Evolutionary conservation across 2,888 invertebrate species (phyloP).

Genomic region (Alviniconcha strummeri): DNA sequence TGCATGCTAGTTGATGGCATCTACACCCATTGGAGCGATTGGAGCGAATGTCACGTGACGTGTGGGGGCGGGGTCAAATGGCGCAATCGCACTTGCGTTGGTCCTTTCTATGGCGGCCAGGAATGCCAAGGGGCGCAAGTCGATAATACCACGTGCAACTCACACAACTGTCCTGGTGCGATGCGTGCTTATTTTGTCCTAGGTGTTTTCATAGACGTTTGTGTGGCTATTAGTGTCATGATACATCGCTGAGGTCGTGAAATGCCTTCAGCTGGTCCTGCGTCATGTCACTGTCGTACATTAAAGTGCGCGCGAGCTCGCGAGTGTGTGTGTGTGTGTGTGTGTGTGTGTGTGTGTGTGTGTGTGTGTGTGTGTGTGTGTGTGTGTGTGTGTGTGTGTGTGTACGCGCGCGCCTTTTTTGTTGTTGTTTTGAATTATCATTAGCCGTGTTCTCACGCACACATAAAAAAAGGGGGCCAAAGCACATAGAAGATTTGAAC

Average conservation of each 20-base stretch:
- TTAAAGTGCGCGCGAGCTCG: not conserved
- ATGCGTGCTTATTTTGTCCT: not conserved
- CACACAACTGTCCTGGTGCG: slow-evolving; percentile 51
- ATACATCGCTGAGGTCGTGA: no score
- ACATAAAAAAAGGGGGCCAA: no score
- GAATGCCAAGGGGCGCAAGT: slow-evolving; percentile 50
- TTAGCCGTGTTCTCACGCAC: no score
- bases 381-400: not conserved
- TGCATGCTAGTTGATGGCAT: slow-evolving; percentile 32
- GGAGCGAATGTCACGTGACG: slow-evolving; percentile 35
- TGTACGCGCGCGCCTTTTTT: not conserved
- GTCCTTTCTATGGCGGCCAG: slow-evolving; percentile 54
- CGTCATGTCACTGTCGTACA: not conserved
- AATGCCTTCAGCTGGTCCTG: no score
- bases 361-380: not conserved
- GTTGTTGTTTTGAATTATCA: no score
- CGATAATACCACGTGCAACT: slow-evolving; percentile 41
- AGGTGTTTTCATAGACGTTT: not conserved
- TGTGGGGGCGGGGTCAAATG: slow-evolving; percentile 36
- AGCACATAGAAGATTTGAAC: no score
- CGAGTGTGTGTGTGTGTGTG: not conserved
- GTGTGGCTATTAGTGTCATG: no score
- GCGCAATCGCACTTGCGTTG: slow-evolving; percentile 49
- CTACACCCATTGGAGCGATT: slow-evolving; percentile 34
- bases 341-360: not conserved